phyloP scores from a whole-genome alignment of 30 jellyfish, hydroid and myxozoan species.

The Cassiopea andromeda region DNA sequence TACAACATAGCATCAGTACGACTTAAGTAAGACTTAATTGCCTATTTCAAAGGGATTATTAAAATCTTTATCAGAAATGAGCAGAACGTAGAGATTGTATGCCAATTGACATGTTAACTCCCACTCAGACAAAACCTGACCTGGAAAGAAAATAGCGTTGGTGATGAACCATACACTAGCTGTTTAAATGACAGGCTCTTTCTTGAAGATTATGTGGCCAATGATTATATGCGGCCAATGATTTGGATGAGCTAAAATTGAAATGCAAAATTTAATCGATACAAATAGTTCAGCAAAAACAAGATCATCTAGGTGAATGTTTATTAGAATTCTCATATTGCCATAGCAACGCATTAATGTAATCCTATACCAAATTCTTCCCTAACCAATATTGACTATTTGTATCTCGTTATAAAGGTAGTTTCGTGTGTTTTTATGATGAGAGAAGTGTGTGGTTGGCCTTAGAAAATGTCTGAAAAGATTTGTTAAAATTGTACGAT shows the following conservation, averaged over 20 bases:
- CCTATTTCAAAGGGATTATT: too few relatives aligned
- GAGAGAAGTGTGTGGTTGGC: neutral
- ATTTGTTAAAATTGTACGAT: neutral
- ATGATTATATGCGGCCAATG: too few relatives aligned
- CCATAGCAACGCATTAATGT: neutral
- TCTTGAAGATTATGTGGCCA: too few relatives aligned
- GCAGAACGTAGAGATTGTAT: too few relatives aligned
- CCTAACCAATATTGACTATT: neutral
- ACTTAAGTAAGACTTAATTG: too few relatives aligned
- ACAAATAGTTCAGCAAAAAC: slow-evolving; percentile 1
- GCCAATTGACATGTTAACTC: too few relatives aligned
- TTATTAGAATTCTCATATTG: neutral
- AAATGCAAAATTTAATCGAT: neutral
- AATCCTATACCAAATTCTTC: neutral
- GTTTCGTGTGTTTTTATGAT: slow-evolving; percentile 10
- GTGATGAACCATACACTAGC: too few relatives aligned
- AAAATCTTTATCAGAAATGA: too few relatives aligned
- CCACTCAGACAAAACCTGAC: too few relatives aligned
- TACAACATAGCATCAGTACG: too few relatives aligned
- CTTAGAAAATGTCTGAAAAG: neutral
- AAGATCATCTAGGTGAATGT: neutral
- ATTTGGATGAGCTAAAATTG: neutral
- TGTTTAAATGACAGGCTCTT: too few relatives aligned
- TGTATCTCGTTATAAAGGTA: neutral
- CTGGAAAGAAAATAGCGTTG: too few relatives aligned